Conservation (phyloP, 2,113 vertebrate genomes). For the Strix aluco region DNA sequence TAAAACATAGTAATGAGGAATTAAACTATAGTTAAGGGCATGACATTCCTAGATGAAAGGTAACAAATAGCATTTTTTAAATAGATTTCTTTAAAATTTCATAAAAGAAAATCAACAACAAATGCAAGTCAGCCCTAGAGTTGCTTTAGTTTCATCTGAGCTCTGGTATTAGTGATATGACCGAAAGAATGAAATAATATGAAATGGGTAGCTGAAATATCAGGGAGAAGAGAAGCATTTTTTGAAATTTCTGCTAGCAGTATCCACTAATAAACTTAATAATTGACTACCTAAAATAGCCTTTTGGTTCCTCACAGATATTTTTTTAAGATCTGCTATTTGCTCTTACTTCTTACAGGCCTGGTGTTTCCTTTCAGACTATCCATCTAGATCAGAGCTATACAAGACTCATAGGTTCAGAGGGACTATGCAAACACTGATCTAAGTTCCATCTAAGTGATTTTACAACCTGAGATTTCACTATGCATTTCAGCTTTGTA, state of each 20-base stretch:
- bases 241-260: background rate
- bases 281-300: background rate
- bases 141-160: background rate
- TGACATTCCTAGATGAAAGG: background rate
- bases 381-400: slow-evolving; percentile 4
- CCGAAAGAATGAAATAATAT: background rate
- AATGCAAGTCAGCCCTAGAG: background rate
- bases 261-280: slow-evolving; percentile 19
- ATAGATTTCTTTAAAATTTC: background rate
- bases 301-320: slow-evolving; percentile 1
- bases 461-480: background rate
- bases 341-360: slow-evolving; percentile 1
- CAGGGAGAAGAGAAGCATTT: slow-evolving; percentile 2
- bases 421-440: background rate
- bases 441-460: background rate
- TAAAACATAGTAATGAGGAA: background rate
- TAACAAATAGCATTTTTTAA: background rate
- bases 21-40: background rate
- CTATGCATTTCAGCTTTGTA: background rate
- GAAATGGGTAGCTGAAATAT: background rate
- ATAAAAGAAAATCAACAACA: background rate
- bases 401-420: background rate
- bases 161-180: background rate
- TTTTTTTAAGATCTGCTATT: slow-evolving; percentile 31
- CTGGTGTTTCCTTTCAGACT: slow-evolving; percentile 44